Percentiles rank a stretch among this genome's conserved stretches.
Evolutionary conservation across 2,888 invertebrate genomes (phyloP).

Genomic region (Exephanes ischioxanthus): DNA sequence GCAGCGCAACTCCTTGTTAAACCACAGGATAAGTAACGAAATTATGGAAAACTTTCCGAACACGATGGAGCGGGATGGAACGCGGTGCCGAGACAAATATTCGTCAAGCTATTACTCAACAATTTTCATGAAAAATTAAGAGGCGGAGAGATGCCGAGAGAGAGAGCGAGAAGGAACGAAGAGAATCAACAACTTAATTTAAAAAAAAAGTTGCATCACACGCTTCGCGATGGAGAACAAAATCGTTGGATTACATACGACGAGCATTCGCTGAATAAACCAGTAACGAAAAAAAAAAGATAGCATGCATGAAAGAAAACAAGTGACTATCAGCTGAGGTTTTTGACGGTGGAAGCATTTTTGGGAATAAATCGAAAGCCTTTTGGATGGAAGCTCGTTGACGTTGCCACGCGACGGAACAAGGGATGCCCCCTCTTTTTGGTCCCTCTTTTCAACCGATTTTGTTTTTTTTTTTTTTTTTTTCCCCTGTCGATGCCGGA

Average conservation of each 20-base stretch:
- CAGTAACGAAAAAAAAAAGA: slow-evolving; percentile 7
- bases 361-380: slow-evolving; percentile 42
- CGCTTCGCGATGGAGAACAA: background rate
- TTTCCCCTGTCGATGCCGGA: slow-evolving; percentile 14
- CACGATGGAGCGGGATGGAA: slow-evolving; percentile 3
- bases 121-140: background rate
- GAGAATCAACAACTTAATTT: slow-evolving; percentile 1
- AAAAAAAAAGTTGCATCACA: background rate
- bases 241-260: background rate
- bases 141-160: background rate
- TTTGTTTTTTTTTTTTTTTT: slow-evolving; percentile 32
- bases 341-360: slow-evolving; percentile 30
- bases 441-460: background rate
- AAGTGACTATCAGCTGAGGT: slow-evolving; percentile 25
- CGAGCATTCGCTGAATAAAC: slow-evolving; percentile 27
- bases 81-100: background rate
- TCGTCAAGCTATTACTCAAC: slow-evolving; percentile 25
- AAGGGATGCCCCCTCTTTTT: background rate
- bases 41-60: slow-evolving; percentile 60
- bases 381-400: background rate
- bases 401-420: slow-evolving; percentile 5
- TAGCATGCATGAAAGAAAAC: slow-evolving; percentile 32
- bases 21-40: slow-evolving; percentile 62
- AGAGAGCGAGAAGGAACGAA: background rate
- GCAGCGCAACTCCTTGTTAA: slow-evolving; percentile 57